Evolutionary conservation across 2,113 vertebrate species (phyloP).

Genomic region (Halcyon malimbica): DNA sequence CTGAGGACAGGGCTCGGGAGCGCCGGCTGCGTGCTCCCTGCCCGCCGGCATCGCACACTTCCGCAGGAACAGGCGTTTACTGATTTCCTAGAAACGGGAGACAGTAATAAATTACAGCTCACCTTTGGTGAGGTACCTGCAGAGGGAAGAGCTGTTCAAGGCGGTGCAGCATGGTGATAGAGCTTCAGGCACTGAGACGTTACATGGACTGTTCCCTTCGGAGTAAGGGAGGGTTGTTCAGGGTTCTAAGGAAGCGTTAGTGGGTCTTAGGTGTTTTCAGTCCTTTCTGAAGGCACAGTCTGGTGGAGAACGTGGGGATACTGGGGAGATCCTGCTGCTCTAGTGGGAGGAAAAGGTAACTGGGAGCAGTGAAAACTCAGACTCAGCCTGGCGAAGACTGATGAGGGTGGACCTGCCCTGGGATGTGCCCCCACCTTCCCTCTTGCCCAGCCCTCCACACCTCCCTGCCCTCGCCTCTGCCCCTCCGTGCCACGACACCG

Average conservation of each 20-base stretch:
- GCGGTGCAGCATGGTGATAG: neutral
- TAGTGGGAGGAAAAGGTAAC: neutral
- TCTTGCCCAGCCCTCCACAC: neutral
- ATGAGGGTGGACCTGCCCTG: neutral
- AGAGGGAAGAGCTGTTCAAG: neutral
- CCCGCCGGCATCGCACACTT: too few relatives aligned
- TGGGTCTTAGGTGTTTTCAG: neutral
- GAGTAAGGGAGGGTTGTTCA: neutral
- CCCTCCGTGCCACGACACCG: neutral
- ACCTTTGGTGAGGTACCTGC: neutral
- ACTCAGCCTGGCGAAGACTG: neutral
- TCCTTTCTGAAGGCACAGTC: neutral
- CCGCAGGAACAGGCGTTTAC: neutral
- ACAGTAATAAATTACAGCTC: neutral
- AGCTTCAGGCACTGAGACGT: neutral
- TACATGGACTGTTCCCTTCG: neutral
- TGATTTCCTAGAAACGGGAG: neutral
- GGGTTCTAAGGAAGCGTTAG: neutral
- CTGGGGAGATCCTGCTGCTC: neutral
- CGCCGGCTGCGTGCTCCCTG: neutral
- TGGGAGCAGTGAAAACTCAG: neutral
- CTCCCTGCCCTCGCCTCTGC: neutral
- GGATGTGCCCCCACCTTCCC: neutral
- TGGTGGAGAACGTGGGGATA: neutral
- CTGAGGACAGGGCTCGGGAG: accelerated